Conservation (phyloP, 2,113 vertebrate species). For the Rhabdomys dilectus region DNA sequence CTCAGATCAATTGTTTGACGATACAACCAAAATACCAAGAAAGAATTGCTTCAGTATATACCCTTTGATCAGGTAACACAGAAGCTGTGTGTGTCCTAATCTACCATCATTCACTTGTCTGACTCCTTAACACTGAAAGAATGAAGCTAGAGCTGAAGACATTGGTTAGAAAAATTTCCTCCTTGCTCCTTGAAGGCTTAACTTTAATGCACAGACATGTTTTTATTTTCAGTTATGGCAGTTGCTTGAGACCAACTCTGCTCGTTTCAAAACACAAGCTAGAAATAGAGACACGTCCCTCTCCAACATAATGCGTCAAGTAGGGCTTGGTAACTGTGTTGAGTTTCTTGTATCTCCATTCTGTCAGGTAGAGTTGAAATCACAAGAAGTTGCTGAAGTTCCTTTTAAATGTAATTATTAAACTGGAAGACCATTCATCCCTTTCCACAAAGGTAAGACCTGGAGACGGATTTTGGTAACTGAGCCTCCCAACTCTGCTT, state of each 20-base stretch:
- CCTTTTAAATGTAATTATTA: not conserved
- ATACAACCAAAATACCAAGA: not conserved
- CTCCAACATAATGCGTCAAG: fast-evolving
- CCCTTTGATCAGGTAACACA: not conserved
- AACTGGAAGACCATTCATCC: not conserved
- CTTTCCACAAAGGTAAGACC: not conserved
- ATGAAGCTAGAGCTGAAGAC: not conserved
- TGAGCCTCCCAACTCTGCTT: not conserved
- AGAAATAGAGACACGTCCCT: fast-evolving
- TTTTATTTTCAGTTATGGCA: not conserved
- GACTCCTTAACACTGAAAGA: not conserved
- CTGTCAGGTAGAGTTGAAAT: not conserved
- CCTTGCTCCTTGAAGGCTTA: not conserved
- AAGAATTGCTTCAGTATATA: not conserved
- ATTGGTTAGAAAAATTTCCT: fast-evolving
- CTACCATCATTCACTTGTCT: not conserved
- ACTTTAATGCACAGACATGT: not conserved
- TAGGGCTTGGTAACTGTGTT: not conserved
- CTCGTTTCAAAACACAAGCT: not conserved
- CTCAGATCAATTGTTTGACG: not conserved
- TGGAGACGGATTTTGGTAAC: not conserved
- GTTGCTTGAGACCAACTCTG: not conserved
- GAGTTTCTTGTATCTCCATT: not conserved
- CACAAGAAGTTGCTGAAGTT: not conserved
- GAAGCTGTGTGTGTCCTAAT: not conserved